Percentiles rank a stretch among this genome's conserved stretches.
These are phyloP conservation scores for Sturnus vulgaris DNA, from an alignment of 2,113 vertebrate genomes.

Conservation along the genomic window DNA sequence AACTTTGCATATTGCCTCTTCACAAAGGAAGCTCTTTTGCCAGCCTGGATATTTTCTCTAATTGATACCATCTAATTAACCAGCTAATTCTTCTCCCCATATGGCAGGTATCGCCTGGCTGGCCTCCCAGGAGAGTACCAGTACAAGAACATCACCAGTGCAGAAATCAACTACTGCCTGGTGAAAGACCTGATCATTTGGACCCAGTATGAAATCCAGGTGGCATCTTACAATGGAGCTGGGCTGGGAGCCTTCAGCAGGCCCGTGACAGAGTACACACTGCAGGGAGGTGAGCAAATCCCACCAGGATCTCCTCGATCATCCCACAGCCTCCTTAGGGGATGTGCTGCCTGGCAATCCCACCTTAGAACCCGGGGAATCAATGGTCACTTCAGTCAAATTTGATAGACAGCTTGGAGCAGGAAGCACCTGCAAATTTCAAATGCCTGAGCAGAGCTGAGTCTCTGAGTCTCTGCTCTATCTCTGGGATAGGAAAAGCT, in stretches of 20 bases:
- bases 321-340: background rate
- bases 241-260: slow-evolving; percentile 90
- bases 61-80: background rate
- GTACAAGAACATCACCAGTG: slow-evolving; percentile 91
- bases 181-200: slow-evolving; percentile 94
- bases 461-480: background rate
- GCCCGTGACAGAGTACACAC: slow-evolving; percentile 87
- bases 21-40: background rate
- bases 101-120: slow-evolving; percentile 87
- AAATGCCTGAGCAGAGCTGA: background rate
- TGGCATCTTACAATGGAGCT: slow-evolving; percentile 91
- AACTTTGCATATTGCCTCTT: background rate
- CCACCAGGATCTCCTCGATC: fast-evolving
- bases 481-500: background rate
- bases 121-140: slow-evolving; percentile 92
- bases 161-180: slow-evolving; percentile 94
- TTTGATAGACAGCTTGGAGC: background rate
- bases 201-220: slow-evolving; percentile 98
- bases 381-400: background rate
- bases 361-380: background rate
- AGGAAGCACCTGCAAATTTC: background rate
- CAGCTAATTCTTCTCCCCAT: background rate
- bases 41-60: background rate
- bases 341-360: background rate
- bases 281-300: slow-evolving; percentile 88